Evolutionary conservation across 2,113 vertebrate genomes (phyloP).

Genomic region (Maccullochella peelii): DNA sequence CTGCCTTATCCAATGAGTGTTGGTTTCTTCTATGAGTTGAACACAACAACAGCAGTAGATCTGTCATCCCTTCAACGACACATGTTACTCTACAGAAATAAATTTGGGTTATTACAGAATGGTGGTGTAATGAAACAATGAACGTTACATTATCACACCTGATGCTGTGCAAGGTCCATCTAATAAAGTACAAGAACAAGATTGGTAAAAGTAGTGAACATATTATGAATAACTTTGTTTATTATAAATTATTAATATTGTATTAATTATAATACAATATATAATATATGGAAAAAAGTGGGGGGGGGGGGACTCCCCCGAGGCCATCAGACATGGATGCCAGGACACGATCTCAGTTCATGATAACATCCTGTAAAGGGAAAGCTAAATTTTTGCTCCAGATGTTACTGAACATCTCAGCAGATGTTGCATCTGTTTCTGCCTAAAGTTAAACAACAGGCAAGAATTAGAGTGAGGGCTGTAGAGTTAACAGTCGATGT

Average conservation of each 20-base stretch:
- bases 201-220: background rate
- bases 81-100: background rate
- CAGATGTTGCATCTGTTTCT: conserved; percentile 30
- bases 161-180: background rate
- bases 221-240: too few relatives aligned
- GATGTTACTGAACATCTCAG: background rate
- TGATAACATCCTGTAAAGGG: background rate
- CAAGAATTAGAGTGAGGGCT: background rate
- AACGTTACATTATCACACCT: background rate
- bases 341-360: background rate
- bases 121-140: background rate
- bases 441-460: background rate
- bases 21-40: background rate
- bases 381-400: conserved; percentile 7
- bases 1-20: background rate
- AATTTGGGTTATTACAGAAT: background rate
- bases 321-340: background rate
- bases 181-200: background rate
- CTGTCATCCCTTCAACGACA: background rate
- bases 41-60: background rate
- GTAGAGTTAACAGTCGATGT: background rate
- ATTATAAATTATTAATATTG: too few relatives aligned
- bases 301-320: too few relatives aligned
- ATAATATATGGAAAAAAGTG: too few relatives aligned
- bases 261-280: background rate